Evolutionary conservation across 1,140 invertebrate species (phyloP), one percentile per base, ranked within the genome.

Genomic region (Papilio dardanus): DNA sequence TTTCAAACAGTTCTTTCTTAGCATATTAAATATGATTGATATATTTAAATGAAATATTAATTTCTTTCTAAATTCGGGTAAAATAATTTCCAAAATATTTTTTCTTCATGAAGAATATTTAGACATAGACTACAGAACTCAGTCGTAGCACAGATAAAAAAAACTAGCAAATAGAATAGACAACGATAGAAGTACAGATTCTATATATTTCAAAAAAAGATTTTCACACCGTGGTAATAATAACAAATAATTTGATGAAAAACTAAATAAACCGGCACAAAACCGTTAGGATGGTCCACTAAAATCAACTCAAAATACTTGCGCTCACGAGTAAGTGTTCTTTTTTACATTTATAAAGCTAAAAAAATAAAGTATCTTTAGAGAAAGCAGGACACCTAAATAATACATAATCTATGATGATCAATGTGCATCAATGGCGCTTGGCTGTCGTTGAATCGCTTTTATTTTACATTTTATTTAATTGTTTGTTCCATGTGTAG

Each of bases 31-130:
- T 71, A 31, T 31, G 16, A 46, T 50, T n/a, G n/a, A n/a, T 24
- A 46, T 30, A 50, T 46, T 30, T 46, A 50, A 28, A 31, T 12
- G 16, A 10, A 28, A 71, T 50, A 30, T 50, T 71, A 50, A 31
- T 46, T 46, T 71, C 21, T 46, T 71, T 19, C 68, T 46, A 46
- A 71, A 71, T 28, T n/a, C 42, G 28, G 50, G 24, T 69, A 40
- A 12, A 28, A 69, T 19, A 71, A 42, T 42, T 71, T 71, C 21
- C 68, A 71, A 71, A 71, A 71, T 71, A 71, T 42, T 71, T 71
- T 71, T 71, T 71, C 35, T 24, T 30, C 24, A 30, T n/a, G 54
- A 16, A 21, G 54, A 62, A 30, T 62, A 46, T 46, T 46, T 46
- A 46, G 42, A 5, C 42, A 46, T 46, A 46, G 42, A 46, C 42